Conservation (phyloP, 2,797 vertebrate genomes). For the Ceyx erithaca region DNA sequence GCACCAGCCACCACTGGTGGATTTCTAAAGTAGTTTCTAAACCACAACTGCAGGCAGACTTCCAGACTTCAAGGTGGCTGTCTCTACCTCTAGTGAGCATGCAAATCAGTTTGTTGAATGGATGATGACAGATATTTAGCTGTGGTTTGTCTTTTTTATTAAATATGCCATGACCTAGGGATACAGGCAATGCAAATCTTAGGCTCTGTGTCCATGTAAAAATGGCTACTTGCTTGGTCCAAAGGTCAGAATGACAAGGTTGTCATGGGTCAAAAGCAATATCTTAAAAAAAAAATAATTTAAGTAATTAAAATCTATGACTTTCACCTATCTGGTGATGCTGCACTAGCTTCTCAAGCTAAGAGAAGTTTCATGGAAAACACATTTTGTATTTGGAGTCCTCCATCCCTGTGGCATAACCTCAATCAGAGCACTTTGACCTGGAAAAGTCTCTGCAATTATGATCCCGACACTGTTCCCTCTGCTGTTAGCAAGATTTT, state of each 20-base stretch:
- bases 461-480: background rate
- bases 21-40: background rate
- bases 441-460: background rate
- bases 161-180: background rate
- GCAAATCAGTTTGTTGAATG: background rate
- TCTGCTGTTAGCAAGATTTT: background rate
- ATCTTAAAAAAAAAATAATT: background rate
- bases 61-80: background rate
- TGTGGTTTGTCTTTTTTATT: background rate
- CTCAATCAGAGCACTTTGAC: background rate
- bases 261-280: background rate
- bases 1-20: background rate
- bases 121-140: background rate
- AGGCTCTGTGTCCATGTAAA: background rate
- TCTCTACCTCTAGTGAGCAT: background rate
- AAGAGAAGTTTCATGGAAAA: background rate
- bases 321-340: background rate
- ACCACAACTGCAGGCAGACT: background rate
- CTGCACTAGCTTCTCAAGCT: background rate
- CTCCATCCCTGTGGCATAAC: background rate
- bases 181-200: background rate
- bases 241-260: background rate
- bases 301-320: background rate
- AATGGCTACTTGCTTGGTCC: background rate
- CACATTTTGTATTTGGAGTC: background rate